These are phyloP conservation scores for Zoroaster sp. DNA, from an alignment of 53 echinoderm and acorn worm genomes.

Conservation along the genomic window DNA sequence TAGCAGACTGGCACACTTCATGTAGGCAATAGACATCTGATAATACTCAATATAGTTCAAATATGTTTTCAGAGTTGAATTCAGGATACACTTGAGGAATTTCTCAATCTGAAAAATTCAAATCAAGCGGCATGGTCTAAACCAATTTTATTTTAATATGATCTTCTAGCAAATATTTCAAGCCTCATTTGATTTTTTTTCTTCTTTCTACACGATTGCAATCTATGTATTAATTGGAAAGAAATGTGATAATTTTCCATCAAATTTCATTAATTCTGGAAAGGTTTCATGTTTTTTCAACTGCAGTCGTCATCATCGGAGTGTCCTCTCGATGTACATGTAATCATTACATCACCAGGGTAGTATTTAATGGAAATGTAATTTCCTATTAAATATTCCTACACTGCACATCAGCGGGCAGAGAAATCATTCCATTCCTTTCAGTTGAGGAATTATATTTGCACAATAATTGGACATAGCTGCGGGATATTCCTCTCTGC, in stretches of 20 bases:
- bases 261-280: background rate
- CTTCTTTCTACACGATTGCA: too few species aligned
- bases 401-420: background rate
- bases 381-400: background rate
- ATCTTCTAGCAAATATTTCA: too few species aligned
- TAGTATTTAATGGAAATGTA: background rate
- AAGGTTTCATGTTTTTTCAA: background rate
- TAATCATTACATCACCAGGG: background rate
- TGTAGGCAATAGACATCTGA: too few species aligned
- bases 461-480: conserved; percentile 30
- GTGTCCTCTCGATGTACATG: background rate
- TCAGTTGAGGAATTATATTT: conserved; percentile 16
- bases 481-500: background rate
- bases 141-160: too few species aligned
- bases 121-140: too few species aligned
- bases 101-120: too few species aligned
- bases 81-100: too few species aligned
- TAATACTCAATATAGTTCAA: too few species aligned
- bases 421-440: background rate
- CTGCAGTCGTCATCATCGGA: background rate
- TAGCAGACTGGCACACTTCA: too few species aligned
- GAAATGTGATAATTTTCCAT: background rate
- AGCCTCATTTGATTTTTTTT: too few species aligned
- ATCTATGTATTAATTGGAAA: background rate
- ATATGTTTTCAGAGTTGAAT: too few species aligned